These are phyloP conservation scores for Coreius guichenoti DNA, from an alignment of 2,797 vertebrate genomes.

Conservation along the genomic window DNA sequence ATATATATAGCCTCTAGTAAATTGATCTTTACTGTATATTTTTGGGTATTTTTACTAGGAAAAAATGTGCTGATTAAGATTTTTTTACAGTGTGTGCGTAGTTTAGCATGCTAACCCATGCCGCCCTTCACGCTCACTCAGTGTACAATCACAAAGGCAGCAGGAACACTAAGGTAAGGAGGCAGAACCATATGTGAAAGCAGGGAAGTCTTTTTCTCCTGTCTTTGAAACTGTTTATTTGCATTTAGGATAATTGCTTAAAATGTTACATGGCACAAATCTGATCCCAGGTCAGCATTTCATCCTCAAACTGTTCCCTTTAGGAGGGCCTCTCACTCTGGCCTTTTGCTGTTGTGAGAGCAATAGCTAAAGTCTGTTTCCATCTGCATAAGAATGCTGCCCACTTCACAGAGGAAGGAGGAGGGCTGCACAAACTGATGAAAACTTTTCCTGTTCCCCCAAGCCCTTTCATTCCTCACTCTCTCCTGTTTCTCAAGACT, in stretches of 20 bases:
- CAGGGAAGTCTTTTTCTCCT: not conserved
- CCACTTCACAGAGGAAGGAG: conserved; percentile 49
- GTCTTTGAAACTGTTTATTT: conserved; percentile 14
- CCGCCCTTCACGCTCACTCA: not conserved
- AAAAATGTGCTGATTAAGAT: not conserved
- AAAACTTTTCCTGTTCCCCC: conserved; percentile 41
- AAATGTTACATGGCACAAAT: conserved; percentile 21
- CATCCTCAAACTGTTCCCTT: conserved; percentile 34
- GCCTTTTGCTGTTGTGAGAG: conserved; percentile 46
- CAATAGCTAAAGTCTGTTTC: conserved; percentile 27
- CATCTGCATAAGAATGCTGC: conserved; percentile 57
- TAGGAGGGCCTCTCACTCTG: conserved; percentile 34
- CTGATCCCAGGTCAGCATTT: conserved; percentile 37
- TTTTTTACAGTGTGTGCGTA: not conserved
- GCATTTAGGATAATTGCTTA: not conserved
- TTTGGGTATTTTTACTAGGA: not conserved
- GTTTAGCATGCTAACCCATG: conserved; percentile 8
- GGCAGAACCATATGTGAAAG: conserved; percentile 16
- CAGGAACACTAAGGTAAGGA: conserved; percentile 1
- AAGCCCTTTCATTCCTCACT: conserved; percentile 20
- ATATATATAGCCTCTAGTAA: not conserved
- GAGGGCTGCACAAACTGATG: conserved; percentile 17
- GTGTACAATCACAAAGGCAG: conserved; percentile 11
- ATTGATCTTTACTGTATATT: not conserved
- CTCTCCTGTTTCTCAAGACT: conserved; percentile 17